Evolutionary conservation across 1,140 invertebrate genomes (phyloP), one percentile per base, ranked within the genome.

Genomic region (Orussus abietinus): DNA sequence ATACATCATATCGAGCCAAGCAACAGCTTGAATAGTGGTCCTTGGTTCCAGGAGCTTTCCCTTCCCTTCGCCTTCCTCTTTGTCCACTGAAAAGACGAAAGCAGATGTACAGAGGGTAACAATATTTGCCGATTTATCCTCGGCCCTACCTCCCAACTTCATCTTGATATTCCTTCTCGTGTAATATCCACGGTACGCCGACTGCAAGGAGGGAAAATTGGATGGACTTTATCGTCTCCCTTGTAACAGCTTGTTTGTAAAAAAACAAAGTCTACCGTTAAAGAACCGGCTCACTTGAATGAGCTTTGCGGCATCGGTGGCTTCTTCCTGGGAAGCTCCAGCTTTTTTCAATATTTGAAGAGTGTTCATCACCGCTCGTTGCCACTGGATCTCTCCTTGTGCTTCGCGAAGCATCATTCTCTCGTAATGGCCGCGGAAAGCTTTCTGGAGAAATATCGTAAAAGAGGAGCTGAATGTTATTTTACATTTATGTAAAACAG

Each of bases 171-270:
- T 64, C 42, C 57, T 60, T 39, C 64, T 61, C 0, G 57, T 61
- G 42, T 75, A 75, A 28, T 75, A 77, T 4, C 66, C 63, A 39
- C 64, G 67, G 39, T 76, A 77, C 26, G 72, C 67, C n/a, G 61
- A 57, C 65, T 69, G 21, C 15, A 35, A 41, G 25, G 20, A 45
- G 5, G 9, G 9, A 29, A 33, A 41, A 42, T 19, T 32, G n/a
- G n/a, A n/a, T n/a, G n/a, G n/a, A n/a, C n/a, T n/a, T n/a, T n/a
- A n/a, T n/a, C n/a, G n/a, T n/a, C n/a, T n/a, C n/a, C n/a, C n/a
- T n/a, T n/a, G n/a, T n/a, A 21, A 25, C 9, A n/a, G 29, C 37
- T 11, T 7, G 20, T 22, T 19, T 9, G 4, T 37, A 38, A n/a
- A n/a, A n/a, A n/a, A n/a, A n/a, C n/a, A n/a, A n/a, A n/a, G n/a